Percentiles rank a stretch among this genome's conserved stretches.
These are phyloP conservation scores for Notiomystis cincta DNA, from an alignment of 2,113 vertebrate genomes.

Conservation along the genomic window DNA sequence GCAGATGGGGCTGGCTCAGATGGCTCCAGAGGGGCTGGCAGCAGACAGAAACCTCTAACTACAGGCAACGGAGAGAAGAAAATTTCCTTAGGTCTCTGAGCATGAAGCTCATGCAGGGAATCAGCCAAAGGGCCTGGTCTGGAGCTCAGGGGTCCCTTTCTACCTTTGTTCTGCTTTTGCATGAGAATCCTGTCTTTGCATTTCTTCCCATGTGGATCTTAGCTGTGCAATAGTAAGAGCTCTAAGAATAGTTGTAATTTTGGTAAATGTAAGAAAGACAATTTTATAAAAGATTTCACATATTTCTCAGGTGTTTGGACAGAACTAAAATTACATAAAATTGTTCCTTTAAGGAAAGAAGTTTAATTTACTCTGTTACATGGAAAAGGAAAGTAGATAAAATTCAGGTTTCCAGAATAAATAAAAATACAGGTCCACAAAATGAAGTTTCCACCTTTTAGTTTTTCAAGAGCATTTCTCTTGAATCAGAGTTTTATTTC, in stretches of 20 bases:
- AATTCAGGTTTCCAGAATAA: not conserved
- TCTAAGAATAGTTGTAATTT: not conserved
- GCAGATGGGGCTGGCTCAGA: not conserved
- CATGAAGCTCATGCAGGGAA: not conserved
- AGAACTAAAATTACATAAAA: not conserved
- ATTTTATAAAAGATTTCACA: not conserved
- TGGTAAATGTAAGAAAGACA: not conserved
- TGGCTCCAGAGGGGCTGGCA: not conserved
- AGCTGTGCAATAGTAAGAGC: not conserved
- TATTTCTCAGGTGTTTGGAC: not conserved
- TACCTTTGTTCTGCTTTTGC: not conserved
- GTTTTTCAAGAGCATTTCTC: not conserved
- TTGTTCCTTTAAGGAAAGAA: not conserved
- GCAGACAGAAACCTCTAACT: not conserved
- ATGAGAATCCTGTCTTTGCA: not conserved
- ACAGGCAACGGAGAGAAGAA: fast-evolving
- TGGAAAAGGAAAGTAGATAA: not conserved
- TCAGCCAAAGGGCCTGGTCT: not conserved
- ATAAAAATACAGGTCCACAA: not conserved
- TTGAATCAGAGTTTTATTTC: not conserved
- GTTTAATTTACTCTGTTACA: not conserved
- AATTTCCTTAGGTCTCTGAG: not conserved
- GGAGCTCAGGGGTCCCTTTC: not conserved
- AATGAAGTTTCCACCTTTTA: not conserved
- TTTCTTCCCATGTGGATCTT: not conserved